Percentiles rank a stretch among this genome's conserved stretches.
These are phyloP conservation scores for Lutjanus argentimaculatus DNA, from an alignment of 2,797 vertebrate species.

Conservation along the genomic window DNA sequence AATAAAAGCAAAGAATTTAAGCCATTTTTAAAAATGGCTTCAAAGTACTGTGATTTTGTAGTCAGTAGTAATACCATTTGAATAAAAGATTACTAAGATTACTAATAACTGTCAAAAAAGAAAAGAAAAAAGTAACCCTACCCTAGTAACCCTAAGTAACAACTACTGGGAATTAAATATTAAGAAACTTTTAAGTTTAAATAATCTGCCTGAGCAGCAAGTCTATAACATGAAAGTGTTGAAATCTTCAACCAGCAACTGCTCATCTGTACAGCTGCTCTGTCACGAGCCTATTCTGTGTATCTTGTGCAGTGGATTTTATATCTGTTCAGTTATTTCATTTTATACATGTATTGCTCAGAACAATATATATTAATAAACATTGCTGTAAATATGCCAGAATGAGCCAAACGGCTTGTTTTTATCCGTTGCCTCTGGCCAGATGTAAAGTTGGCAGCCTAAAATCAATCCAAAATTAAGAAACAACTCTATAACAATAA, in stretches of 20 bases:
- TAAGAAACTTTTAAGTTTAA: background rate
- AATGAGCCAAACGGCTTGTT: too few relatives aligned
- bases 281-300: background rate
- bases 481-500: too few relatives aligned
- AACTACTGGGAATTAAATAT: background rate
- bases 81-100: too few relatives aligned
- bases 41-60: background rate
- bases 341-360: too few relatives aligned
- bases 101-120: background rate
- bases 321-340: background rate
- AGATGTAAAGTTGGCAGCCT: too few relatives aligned
- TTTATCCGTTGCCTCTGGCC: too few relatives aligned
- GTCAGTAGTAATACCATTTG: background rate
- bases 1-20: conserved; percentile 35
- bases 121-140: background rate
- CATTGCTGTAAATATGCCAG: too few relatives aligned
- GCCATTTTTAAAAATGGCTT: background rate
- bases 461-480: too few relatives aligned
- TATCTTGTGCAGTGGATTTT: background rate
- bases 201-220: background rate
- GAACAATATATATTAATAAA: too few relatives aligned
- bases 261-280: background rate
- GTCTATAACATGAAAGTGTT: background rate
- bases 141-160: too few relatives aligned
- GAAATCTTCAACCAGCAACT: background rate